These are phyloP conservation scores for Sylvia atricapilla DNA, from an alignment of 2,113 vertebrate species.

Conservation along the genomic window DNA sequence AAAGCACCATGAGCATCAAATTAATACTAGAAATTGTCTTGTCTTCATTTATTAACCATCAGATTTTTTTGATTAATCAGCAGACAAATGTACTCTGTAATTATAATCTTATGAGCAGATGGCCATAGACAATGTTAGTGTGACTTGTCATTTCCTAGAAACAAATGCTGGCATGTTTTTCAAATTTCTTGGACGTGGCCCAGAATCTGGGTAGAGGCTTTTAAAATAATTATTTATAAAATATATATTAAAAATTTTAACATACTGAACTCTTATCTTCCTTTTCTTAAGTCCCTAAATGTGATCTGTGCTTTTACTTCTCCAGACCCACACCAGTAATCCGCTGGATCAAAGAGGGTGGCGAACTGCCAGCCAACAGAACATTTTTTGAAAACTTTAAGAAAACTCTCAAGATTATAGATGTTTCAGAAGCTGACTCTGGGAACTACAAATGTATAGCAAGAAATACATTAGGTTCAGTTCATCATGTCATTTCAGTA, in stretches of 20 bases:
- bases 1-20: not conserved
- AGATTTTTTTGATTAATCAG: not conserved
- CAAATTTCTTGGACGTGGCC: not conserved
- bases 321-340: conserved; percentile 88
- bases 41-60: not conserved
- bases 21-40: not conserved
- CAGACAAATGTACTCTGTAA: conserved; percentile 16
- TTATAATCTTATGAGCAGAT: conserved; percentile 42
- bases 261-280: not conserved
- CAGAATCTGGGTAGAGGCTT: not conserved
- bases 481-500: conserved; percentile 85
- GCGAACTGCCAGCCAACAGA: conserved; percentile 81
- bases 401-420: conserved; percentile 87
- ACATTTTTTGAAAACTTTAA: conserved; percentile 85
- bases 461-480: conserved; percentile 78
- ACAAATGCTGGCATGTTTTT: conserved; percentile 4
- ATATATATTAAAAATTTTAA: not conserved
- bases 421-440: conserved; percentile 88
- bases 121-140: not conserved
- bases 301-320: conserved; percentile 10
- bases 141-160: conserved; percentile 18
- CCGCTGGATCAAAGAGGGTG: conserved; percentile 89
- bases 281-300: not conserved
- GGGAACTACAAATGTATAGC: conserved; percentile 92
- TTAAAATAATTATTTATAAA: not conserved